Evolutionary conservation across 2,797 vertebrate species (phyloP).

Genomic region (Melanogrammus aeglefinus): DNA sequence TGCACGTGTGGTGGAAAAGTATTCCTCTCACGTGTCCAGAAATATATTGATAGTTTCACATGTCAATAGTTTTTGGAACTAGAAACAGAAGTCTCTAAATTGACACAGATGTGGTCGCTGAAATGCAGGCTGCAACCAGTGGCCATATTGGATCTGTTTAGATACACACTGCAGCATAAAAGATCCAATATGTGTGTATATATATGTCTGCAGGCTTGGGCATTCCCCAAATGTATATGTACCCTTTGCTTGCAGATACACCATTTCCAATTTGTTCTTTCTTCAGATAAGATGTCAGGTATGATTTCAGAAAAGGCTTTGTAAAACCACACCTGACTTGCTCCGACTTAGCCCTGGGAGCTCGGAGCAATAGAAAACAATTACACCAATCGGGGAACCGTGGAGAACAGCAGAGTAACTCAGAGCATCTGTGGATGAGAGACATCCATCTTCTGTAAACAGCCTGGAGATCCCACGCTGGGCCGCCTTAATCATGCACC

Average conservation of each 20-base stretch:
- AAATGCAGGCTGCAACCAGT: neutral
- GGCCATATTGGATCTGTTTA: neutral
- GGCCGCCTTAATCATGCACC: neutral
- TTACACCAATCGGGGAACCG: neutral
- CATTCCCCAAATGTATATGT: neutral
- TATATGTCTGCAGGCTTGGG: neutral
- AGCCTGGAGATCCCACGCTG: neutral
- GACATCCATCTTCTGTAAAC: neutral
- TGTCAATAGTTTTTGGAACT: neutral
- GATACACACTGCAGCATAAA: neutral
- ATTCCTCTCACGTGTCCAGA: neutral
- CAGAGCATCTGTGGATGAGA: neutral
- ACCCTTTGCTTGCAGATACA: neutral
- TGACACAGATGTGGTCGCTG: neutral
- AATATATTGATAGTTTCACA: neutral
- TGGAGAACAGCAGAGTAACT: neutral
- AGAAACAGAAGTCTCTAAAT: neutral
- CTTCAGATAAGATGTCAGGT: neutral
- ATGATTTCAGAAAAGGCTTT: neutral
- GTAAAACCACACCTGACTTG: neutral
- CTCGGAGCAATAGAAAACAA: slow-evolving; percentile 2
- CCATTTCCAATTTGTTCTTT: neutral
- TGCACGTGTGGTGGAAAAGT: neutral
- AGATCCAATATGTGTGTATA: neutral
- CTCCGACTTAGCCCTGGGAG: neutral